Evolutionary conservation across 2,113 vertebrate genomes (phyloP), one percentile per base, ranked within the genome.

Genomic region (Hyaena hyaena): DNA sequence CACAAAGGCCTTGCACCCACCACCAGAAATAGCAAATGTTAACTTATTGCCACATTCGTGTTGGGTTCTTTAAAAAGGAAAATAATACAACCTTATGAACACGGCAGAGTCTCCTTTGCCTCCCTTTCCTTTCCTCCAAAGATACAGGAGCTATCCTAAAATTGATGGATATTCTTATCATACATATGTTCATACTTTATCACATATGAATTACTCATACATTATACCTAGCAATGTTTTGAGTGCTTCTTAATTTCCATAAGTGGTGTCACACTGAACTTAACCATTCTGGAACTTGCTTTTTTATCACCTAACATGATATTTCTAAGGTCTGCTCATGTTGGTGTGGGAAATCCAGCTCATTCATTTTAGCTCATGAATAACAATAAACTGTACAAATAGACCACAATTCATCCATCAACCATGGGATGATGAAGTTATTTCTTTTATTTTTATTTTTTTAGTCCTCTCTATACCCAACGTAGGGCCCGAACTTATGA

Each of bases 241-340:
- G 58, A 65, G 83, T 65, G 55, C 82, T 90, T 96, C 92, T 90
- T 55, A 88, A 85, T 82, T 94, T 76, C 73, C 15, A 5, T 48
- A 68, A 94, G 39, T 74, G 26, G 28, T 50, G 61, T 86, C 74
- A 79, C 35, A 50, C 23, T 53, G 85, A 95, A 88, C 69, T 53
- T 50, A 33, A 33, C 68, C 33, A 1, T 87, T 84, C 66, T 31
- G 45, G 68, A 96, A 80, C 73, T 63, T 90, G 48, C 68, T 82
- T 68, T 90, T 68, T 81, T 88, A 68, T 19, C 39, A 69, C 92
- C 90, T 69, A 69, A 85, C 15, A 76, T 73, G 83, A 63, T 81
- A 66, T 91, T 85, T 95, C 81, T 19, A 82, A 58, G 88, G 48
- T 74, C 82, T 55, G 8, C 35, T 19, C 48, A 26, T 50, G 65